These are phyloP conservation scores for Uropsilus gracilis DNA, from an alignment of 2,113 vertebrate genomes.

Conservation along the genomic window DNA sequence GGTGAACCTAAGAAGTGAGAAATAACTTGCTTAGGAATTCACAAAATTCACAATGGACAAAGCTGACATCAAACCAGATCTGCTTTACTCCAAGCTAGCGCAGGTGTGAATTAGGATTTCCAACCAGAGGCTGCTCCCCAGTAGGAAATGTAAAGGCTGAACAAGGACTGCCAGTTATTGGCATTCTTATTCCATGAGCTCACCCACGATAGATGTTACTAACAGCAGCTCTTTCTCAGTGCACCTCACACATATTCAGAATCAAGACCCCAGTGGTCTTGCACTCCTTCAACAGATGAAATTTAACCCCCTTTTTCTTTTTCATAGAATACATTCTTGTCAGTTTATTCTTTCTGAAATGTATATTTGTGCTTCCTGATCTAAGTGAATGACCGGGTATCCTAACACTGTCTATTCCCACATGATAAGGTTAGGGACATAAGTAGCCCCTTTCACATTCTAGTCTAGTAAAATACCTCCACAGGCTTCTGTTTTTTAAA, in stretches of 20 bases:
- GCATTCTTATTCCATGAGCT: not conserved
- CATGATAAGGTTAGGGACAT: not conserved
- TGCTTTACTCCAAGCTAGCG: not conserved
- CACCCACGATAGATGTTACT: not conserved
- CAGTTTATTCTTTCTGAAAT: conserved; percentile 29
- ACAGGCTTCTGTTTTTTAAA: not conserved
- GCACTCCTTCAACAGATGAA: not conserved
- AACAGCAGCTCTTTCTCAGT: not conserved
- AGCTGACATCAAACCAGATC: not conserved
- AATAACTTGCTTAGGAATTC: not conserved
- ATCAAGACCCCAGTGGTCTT: not conserved
- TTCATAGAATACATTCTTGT: not conserved
- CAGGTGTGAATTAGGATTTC: not conserved
- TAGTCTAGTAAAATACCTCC: not conserved
- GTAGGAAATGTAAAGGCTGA: not conserved
- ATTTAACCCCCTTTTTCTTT: not conserved
- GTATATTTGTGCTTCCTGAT: not conserved
- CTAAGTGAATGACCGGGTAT: not conserved
- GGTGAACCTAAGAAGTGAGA: not conserved
- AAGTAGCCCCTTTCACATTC: not conserved
- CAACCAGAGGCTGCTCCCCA: not conserved
- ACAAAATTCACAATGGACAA: not conserved
- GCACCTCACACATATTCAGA: not conserved
- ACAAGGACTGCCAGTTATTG: not conserved
- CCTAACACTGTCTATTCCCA: not conserved